These are phyloP conservation scores for Chaetodon trifasciatus DNA, from an alignment of 2,797 vertebrate species.

Conservation along the genomic window DNA sequence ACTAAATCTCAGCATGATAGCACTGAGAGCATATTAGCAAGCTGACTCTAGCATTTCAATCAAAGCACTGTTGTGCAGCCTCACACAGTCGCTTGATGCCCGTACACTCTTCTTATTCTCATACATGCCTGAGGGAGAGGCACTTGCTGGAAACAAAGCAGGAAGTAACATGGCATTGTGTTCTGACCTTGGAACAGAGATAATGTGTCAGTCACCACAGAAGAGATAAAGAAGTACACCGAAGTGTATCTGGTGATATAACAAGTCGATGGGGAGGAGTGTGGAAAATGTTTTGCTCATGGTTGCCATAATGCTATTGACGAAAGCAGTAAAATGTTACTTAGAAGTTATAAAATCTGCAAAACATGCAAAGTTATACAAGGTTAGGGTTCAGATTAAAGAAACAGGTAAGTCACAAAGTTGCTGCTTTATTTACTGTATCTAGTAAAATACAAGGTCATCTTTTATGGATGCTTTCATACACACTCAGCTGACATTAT, in stretches of 20 bases:
- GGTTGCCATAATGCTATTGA: background rate
- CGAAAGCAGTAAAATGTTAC: background rate
- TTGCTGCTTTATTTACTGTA: conserved; percentile 30
- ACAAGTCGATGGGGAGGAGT: background rate
- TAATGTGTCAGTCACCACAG: conserved; percentile 21
- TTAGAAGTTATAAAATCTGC: background rate
- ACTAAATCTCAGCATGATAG: background rate
- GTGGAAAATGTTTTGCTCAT: background rate
- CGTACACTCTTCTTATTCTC: background rate
- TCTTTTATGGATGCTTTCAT: conserved; percentile 49
- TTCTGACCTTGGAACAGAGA: conserved; percentile 48
- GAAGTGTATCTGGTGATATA: conserved; percentile 3
- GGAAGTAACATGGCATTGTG: background rate
- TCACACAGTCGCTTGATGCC: background rate
- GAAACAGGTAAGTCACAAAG: background rate
- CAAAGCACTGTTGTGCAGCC: background rate
- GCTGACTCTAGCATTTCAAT: background rate
- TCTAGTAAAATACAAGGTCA: conserved; percentile 38
- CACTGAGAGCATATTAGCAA: background rate
- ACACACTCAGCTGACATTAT: conserved; percentile 19
- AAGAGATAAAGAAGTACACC: conserved; percentile 32
- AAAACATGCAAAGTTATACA: background rate
- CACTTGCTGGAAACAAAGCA: conserved; percentile 3
- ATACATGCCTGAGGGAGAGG: background rate
- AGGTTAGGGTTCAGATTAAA: background rate